phyloP scores from a whole-genome alignment of 2,797 vertebrate species.

The Periparus ater region DNA sequence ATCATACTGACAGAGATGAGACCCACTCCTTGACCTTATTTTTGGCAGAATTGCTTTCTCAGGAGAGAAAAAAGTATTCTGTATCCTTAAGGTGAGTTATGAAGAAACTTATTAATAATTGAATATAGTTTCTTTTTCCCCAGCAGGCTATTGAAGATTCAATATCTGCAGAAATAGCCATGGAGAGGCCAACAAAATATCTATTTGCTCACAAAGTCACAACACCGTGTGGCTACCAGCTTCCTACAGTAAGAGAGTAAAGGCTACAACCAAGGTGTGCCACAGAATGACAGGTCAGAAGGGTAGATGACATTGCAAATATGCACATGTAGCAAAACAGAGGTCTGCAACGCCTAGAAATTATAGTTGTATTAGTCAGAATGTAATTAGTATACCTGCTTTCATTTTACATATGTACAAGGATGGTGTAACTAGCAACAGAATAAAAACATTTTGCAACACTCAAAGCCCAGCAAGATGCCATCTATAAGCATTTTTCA shows the following conservation, averaged over 20 bases:
- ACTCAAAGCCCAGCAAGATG: background rate
- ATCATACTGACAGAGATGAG: background rate
- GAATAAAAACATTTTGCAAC: background rate
- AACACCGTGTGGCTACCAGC: background rate
- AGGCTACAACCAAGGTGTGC: background rate
- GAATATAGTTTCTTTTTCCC: background rate
- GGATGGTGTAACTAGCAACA: background rate
- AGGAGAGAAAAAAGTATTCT: background rate
- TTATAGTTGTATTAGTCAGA: background rate
- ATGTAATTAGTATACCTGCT: background rate
- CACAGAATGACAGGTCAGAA: background rate
- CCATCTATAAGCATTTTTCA: background rate
- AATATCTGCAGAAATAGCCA: background rate
- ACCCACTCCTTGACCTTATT: background rate
- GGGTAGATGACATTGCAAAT: background rate
- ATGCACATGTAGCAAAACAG: background rate
- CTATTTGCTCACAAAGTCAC: background rate
- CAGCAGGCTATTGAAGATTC: background rate
- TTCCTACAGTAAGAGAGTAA: background rate
- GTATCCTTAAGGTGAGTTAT: background rate
- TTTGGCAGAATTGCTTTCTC: background rate
- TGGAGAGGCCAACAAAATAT: background rate
- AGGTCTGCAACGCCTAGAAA: background rate
- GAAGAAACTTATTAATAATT: background rate
- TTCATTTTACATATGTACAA: background rate